These are phyloP conservation scores for Hirtodrosophila alboralis DNA, from an alignment of 2,888 invertebrate genomes.

Conservation along the genomic window DNA sequence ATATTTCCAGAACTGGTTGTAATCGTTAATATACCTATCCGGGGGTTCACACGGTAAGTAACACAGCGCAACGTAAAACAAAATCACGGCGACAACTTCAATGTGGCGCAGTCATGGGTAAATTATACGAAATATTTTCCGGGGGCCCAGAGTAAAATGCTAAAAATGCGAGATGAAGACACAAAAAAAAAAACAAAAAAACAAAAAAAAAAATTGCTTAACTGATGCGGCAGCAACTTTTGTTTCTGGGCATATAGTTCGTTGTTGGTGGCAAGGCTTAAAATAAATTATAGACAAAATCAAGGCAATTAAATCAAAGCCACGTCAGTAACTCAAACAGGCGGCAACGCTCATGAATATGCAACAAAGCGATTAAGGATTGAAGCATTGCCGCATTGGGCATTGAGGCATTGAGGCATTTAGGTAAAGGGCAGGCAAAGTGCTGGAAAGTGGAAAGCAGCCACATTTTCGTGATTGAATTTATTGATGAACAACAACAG, in stretches of 20 bases:
- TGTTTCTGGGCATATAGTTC: slow-evolving; percentile 22
- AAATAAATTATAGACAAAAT: slow-evolving; percentile 73
- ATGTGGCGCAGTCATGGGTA: slow-evolving; percentile 34
- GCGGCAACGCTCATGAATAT: slow-evolving; percentile 65
- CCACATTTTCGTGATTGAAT: slow-evolving; percentile 75
- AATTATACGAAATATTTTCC: slow-evolving; percentile 43
- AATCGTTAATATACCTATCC: slow-evolving; percentile 13
- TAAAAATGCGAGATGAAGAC: slow-evolving; percentile 21
- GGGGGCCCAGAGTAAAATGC: slow-evolving; percentile 21
- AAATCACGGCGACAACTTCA: slow-evolving; percentile 35
- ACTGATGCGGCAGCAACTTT: slow-evolving; percentile 20
- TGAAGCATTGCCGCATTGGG: slow-evolving; percentile 13
- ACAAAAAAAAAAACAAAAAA: not conserved
- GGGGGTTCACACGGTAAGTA: not conserved
- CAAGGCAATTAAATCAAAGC: slow-evolving; percentile 75
- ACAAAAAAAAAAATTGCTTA: slow-evolving; percentile 3
- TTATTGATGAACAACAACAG: slow-evolving; percentile 72
- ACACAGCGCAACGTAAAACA: slow-evolving; percentile 15
- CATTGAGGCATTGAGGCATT: slow-evolving; percentile 19
- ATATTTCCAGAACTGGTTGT: not conserved
- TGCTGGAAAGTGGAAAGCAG: slow-evolving; percentile 18
- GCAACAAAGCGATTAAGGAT: slow-evolving; percentile 47
- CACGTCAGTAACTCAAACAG: slow-evolving; percentile 70
- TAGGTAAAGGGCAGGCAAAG: not conserved
- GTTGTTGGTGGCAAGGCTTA: slow-evolving; percentile 31